Evolutionary conservation across 2,113 vertebrate species (phyloP).

Genomic region (Amblyopsis rosae): DNA sequence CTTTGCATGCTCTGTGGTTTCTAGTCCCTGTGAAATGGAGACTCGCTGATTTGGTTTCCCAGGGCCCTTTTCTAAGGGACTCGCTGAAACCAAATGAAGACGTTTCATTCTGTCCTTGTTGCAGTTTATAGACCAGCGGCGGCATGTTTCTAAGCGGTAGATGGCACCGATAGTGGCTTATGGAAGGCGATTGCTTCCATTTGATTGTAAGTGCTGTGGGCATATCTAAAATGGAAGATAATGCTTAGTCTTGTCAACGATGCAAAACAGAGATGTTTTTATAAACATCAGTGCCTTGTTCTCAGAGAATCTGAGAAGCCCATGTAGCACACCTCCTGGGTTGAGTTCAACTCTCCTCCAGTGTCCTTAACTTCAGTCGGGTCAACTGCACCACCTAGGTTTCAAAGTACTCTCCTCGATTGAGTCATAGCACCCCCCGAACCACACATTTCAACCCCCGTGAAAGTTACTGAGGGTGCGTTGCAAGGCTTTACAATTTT

Average conservation of each 20-base stretch:
- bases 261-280: conserved; percentile 52
- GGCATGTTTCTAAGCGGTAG: conserved; percentile 33
- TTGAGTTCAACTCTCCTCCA: conserved; percentile 41
- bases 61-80: conserved; percentile 62
- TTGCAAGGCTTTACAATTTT: not conserved
- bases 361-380: conserved; percentile 46
- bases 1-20: conserved; percentile 71
- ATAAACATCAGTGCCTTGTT: conserved; percentile 24
- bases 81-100: conserved; percentile 63
- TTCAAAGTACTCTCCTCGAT: not conserved
- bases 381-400: conserved; percentile 20
- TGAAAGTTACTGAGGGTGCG: not conserved
- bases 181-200: conserved; percentile 46
- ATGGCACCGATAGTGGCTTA: conserved; percentile 55
- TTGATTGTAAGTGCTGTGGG: conserved; percentile 54
- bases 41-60: conserved; percentile 70
- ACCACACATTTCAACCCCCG: too few species aligned
- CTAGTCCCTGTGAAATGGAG: conserved; percentile 70
- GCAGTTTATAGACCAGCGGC: conserved; percentile 48
- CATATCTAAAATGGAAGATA: conserved; percentile 62
- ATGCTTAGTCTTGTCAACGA: conserved; percentile 51
- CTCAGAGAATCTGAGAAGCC: conserved; percentile 29
- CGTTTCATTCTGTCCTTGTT: conserved; percentile 45
- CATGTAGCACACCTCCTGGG: conserved; percentile 35
- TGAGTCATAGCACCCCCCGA: not conserved